Evolutionary conservation across 92 coral and sea anemone species (phyloP).

Genomic region (Porites evermanni): DNA sequence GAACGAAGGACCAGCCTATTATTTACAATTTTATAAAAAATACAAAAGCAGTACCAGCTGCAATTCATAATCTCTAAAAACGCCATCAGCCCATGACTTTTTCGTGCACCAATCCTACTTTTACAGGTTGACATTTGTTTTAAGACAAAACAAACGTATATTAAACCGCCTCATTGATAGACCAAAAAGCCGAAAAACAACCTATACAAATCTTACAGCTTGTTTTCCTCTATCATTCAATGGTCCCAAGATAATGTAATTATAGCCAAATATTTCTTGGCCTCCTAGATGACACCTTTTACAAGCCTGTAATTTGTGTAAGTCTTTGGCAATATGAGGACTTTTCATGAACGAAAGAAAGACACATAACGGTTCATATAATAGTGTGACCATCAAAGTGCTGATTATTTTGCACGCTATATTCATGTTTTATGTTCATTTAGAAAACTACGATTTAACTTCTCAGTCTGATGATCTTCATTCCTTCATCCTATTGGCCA

Average conservation of each 20-base stretch:
- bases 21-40: background rate
- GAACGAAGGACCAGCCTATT: background rate
- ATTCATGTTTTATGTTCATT: background rate
- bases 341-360: background rate
- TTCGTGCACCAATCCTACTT: background rate
- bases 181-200: too few species aligned
- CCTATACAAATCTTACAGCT: background rate
- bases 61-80: background rate
- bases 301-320: background rate
- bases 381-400: background rate
- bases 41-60: background rate
- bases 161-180: too few species aligned
- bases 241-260: background rate
- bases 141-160: too few species aligned
- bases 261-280: too few species aligned
- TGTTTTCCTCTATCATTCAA: background rate
- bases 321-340: background rate
- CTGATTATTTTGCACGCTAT: background rate
- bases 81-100: too few species aligned
- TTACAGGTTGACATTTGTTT: background rate
- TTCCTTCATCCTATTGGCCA: slow-evolving; percentile 42
- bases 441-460: background rate
- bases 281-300: too few species aligned
- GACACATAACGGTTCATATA: background rate
- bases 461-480: slow-evolving; percentile 32